A percentile compares a stretch with the other conserved stretches of the same genome.
Conservation (phyloP, 2,113 vertebrate genomes). For the Equus quagga region DNA sequence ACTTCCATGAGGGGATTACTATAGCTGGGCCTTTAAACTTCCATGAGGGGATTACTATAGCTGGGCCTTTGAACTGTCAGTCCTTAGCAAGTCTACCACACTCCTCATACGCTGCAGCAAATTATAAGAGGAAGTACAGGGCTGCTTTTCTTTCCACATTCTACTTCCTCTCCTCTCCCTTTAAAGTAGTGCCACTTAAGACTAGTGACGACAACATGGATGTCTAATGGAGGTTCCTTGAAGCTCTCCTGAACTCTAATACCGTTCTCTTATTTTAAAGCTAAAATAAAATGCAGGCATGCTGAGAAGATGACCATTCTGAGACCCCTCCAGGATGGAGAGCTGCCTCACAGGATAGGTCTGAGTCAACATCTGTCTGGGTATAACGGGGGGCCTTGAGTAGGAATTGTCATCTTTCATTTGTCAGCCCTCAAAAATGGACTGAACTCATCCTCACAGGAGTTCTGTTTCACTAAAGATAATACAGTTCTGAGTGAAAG, state of each 20-base stretch:
- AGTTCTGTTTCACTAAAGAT: constrained; percentile 60
- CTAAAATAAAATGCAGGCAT: constrained; percentile 23
- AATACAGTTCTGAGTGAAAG: constrained; percentile 86
- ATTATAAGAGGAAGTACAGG: neutral
- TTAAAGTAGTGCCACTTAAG: neutral
- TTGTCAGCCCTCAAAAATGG: neutral
- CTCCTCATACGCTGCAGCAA: neutral
- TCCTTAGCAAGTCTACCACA: neutral
- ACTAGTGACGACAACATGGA: neutral
- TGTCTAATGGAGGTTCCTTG: neutral
- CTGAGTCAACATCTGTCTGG: neutral
- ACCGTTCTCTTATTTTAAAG: constrained; percentile 23
- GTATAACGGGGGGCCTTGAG: neutral
- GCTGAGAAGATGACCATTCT: neutral
- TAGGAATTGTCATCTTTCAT: constrained; percentile 2
- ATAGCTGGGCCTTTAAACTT: neutral
- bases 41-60: neutral
- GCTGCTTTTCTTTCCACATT: neutral
- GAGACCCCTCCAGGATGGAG: neutral
- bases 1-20: neutral
- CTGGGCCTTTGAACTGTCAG: neutral
- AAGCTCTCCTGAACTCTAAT: constrained; percentile 8
- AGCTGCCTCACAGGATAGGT: neutral
- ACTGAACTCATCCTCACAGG: neutral
- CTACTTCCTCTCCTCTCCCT: neutral